Percentiles rank a stretch among this genome's conserved stretches.
Evolutionary conservation across 2,888 invertebrate genomes (phyloP).

Genomic region (Limnephilus rhombicus): DNA sequence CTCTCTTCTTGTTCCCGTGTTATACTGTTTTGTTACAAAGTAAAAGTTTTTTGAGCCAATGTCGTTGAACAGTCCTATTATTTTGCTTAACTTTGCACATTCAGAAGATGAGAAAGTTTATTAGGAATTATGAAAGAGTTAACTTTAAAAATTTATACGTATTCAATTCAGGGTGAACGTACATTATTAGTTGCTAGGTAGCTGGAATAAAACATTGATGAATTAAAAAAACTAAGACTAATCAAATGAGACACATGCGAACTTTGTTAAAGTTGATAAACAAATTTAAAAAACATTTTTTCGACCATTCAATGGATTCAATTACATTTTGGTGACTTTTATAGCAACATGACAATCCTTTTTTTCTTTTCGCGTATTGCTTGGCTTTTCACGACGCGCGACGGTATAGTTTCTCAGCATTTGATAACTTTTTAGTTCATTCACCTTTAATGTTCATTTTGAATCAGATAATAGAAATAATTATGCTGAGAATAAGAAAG

Average conservation of each 20-base stretch:
- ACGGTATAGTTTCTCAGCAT: background rate
- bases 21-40: conserved; percentile 60
- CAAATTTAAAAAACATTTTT: too few species aligned
- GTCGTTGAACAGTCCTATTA: conserved; percentile 63
- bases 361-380: background rate
- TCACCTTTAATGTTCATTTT: background rate
- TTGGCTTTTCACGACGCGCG: background rate
- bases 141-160: background rate
- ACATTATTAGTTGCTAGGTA: background rate
- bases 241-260: background rate
- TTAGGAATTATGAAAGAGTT: conserved; percentile 47
- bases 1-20: conserved; percentile 50
- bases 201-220: background rate
- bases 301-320: background rate
- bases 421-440: background rate
- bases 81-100: conserved; percentile 63
- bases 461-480: background rate
- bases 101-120: conserved; percentile 62
- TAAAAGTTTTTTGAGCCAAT: conserved; percentile 56
- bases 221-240: background rate
- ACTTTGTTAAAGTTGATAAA: background rate
- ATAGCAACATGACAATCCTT: background rate
- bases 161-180: background rate
- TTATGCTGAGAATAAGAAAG: background rate
- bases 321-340: background rate